Percentiles rank a stretch among this genome's conserved stretches.
These are phyloP conservation scores for Bombus waltoni DNA, from an alignment of 1,140 invertebrate genomes.

Conservation along the genomic window DNA sequence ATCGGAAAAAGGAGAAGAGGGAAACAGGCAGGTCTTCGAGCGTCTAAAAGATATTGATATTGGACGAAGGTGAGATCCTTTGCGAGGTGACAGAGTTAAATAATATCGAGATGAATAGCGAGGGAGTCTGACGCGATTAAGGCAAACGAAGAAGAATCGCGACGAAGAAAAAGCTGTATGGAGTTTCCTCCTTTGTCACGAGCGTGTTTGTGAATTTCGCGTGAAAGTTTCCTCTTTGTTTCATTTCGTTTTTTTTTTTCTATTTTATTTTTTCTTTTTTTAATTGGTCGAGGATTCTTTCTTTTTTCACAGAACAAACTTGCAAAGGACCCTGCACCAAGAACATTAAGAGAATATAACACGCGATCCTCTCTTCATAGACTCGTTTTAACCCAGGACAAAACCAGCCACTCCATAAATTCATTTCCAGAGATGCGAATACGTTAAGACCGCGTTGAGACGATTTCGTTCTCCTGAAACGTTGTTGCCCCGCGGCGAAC, in stretches of 20 bases:
- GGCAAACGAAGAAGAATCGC: not conserved
- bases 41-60: not conserved
- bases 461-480: not conserved
- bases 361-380: not conserved
- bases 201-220: too few species aligned
- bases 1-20: not conserved
- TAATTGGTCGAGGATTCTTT: too few species aligned
- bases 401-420: not conserved
- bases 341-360: not conserved
- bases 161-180: not conserved
- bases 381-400: not conserved
- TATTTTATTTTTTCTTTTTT: too few species aligned
- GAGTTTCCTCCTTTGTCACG: not conserved
- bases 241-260: too few species aligned
- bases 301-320: too few species aligned
- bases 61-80: too few species aligned
- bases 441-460: not conserved
- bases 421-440: not conserved
- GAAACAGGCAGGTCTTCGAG: not conserved
- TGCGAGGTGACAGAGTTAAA: not conserved
- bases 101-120: not conserved
- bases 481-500: not conserved
- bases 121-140: not conserved
- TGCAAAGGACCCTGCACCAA: too few species aligned
- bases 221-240: too few species aligned